Evolutionary conservation across 2,113 vertebrate species (phyloP).

Genomic region (Notiomystis cincta): DNA sequence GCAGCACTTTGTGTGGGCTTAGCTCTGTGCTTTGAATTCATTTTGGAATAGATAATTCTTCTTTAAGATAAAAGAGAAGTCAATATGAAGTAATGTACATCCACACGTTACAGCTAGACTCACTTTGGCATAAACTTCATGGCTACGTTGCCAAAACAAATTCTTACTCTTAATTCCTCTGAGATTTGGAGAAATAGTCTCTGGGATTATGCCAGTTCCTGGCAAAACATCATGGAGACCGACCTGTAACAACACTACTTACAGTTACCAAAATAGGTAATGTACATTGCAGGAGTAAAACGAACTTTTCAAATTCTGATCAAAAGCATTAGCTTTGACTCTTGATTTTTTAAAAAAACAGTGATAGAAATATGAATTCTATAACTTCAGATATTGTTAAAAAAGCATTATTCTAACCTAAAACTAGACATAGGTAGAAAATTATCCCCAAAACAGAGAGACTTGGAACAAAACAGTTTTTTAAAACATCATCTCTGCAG

Average conservation of each 20-base stretch:
- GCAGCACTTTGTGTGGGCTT: neutral
- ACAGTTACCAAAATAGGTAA: neutral
- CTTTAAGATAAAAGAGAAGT: neutral
- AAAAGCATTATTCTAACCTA: neutral
- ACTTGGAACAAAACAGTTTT: neutral
- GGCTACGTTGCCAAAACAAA: neutral
- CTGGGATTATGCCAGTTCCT: neutral
- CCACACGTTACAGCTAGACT: neutral
- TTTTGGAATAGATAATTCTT: neutral
- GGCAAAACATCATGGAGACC: neutral
- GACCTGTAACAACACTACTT: neutral
- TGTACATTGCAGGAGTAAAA: neutral
- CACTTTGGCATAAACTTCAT: neutral
- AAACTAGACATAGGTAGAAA: neutral
- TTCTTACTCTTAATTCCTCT: neutral
- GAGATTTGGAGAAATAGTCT: neutral
- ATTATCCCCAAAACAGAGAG: neutral
- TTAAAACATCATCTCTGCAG: neutral
- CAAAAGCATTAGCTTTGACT: neutral
- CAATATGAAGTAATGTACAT: neutral
- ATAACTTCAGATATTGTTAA: neutral
- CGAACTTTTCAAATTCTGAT: neutral
- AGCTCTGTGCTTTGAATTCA: neutral
- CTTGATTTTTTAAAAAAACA: neutral
- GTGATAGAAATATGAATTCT: neutral